A percentile compares a stretch with the other conserved stretches of the same genome.
Conservation (phyloP, 2,888 invertebrate genomes). For the Lithodes maja region DNA sequence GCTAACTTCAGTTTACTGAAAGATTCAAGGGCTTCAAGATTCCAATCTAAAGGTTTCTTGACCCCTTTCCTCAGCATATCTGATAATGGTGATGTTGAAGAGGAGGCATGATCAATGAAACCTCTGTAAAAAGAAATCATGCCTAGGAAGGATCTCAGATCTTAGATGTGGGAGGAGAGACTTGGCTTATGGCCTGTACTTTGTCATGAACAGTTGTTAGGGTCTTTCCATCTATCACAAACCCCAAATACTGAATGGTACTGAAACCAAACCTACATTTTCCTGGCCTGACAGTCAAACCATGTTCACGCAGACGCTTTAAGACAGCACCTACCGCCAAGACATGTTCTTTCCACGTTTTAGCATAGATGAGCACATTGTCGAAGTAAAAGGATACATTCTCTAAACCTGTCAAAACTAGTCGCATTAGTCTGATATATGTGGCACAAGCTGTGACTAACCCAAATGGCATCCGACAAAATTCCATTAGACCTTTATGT, state of each 20-base stretch:
- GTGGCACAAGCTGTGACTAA: slow-evolving; percentile 33
- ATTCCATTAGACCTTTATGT: slow-evolving; percentile 39
- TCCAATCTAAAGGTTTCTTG: slow-evolving; percentile 16
- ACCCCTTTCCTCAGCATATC: background rate
- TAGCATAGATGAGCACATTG: slow-evolving; percentile 22
- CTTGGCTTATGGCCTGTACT: background rate
- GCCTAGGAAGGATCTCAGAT: slow-evolving; percentile 9
- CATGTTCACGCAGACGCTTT: background rate
- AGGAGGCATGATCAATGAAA: slow-evolving; percentile 14
- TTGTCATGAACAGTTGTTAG: background rate
- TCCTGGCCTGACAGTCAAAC: background rate
- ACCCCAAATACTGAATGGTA: slow-evolving; percentile 30
- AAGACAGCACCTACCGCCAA: background rate
- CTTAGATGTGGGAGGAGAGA: slow-evolving; percentile 19
- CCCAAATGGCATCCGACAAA: slow-evolving; percentile 33
- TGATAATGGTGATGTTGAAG: background rate
- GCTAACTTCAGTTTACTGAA: background rate
- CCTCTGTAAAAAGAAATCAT: slow-evolving; percentile 36
- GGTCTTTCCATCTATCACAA: background rate
- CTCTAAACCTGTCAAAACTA: slow-evolving; percentile 5
- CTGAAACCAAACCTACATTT: slow-evolving; percentile 25
- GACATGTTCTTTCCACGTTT: slow-evolving; percentile 22
- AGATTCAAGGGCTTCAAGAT: background rate
- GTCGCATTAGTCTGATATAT: slow-evolving; percentile 37
- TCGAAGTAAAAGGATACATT: slow-evolving; percentile 45